Conservation (phyloP, 2,113 vertebrate genomes). For the Pao palembangensis region DNA sequence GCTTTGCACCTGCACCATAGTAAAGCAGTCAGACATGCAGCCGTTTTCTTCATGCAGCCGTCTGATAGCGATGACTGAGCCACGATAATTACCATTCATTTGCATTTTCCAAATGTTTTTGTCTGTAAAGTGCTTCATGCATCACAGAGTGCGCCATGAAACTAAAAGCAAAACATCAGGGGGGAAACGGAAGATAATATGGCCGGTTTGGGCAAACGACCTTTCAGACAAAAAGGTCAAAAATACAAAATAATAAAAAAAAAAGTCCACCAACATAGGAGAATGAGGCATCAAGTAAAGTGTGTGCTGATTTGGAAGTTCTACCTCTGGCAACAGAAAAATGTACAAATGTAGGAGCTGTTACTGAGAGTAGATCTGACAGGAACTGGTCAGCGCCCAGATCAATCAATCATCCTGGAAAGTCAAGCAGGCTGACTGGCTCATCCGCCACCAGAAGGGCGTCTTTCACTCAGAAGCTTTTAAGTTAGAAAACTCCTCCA, state of each 20-base stretch:
- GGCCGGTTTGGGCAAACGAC: constrained; percentile 54
- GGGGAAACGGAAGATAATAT: constrained; percentile 46
- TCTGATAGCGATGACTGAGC: background rate
- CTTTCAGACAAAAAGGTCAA: constrained; percentile 63
- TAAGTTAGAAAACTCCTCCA: background rate
- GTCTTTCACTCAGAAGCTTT: constrained; percentile 12
- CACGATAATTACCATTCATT: constrained; percentile 5
- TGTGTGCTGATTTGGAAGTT: constrained; percentile 72
- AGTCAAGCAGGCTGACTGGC: too few species aligned
- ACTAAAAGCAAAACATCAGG: constrained; percentile 52
- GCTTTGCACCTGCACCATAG: background rate
- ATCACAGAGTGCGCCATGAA: constrained; percentile 49
- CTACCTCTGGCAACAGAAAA: constrained; percentile 51
- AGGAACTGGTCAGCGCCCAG: too few species aligned
- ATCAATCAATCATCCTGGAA: too few species aligned
- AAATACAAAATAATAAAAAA: constrained; percentile 39
- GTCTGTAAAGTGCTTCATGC: constrained; percentile 40
- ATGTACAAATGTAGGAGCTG: background rate
- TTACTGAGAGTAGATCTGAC: too few species aligned
- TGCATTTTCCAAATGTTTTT: constrained; percentile 9
- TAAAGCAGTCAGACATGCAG: constrained; percentile 43
- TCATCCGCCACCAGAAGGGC: constrained; percentile 46
- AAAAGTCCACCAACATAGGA: constrained; percentile 53
- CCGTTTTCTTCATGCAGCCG: constrained; percentile 50
- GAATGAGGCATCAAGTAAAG: constrained; percentile 59